Base-by-base conservation (phyloP, 2,888 invertebrate genomes). In the Elgonia sp. region DNA sequence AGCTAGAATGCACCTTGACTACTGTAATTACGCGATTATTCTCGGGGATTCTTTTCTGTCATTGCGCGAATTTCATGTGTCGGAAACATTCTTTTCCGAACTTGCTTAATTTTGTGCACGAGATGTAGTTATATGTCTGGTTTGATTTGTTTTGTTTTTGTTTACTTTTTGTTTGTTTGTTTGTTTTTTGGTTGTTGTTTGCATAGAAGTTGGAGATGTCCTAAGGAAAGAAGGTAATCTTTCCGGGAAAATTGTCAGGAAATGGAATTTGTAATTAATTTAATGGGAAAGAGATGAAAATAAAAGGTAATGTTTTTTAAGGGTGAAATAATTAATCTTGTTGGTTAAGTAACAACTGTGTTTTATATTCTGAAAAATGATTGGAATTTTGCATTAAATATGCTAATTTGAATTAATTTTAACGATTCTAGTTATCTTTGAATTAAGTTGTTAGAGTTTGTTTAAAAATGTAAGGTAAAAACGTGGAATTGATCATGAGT, bases 1-100 rank as follows among this genome's bases (percentile, higher is more conserved):
- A 73, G 37, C 39, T 63, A 53, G 40, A 63, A 39, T 50, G 16
- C 57, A 60, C 69, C 18, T 37, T 10, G 63, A 86, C 80, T 84
- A 86, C 80, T 84, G 86, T 81, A 86, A 88, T 88, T 85, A 88
- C 88, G 82, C 85, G 16, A 73, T 82, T 73, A 81, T 81, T 84
- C 69, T 21, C 46, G 67, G 9, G 9, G 8, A 46, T 80, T 67
- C 53, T 72, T 80, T 81, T 55, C 67, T 69, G 50, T 80, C 80
- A 53, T 65, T 81, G 20, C 39, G 69, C 39, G 69, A 16, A 69
- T 70, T 70, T 53, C 62, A 53, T 46, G 53, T 53, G 76, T 84
- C 83, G 82, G 73, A 73, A 70, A 63, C 46, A 7, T 18, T 39
- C 40, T 67, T 67, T 55, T 42, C 42, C 39, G 55, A 72, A 72